Conservation (phyloP, 2,797 vertebrate species). For the Catamblyrhynchus diadema region DNA sequence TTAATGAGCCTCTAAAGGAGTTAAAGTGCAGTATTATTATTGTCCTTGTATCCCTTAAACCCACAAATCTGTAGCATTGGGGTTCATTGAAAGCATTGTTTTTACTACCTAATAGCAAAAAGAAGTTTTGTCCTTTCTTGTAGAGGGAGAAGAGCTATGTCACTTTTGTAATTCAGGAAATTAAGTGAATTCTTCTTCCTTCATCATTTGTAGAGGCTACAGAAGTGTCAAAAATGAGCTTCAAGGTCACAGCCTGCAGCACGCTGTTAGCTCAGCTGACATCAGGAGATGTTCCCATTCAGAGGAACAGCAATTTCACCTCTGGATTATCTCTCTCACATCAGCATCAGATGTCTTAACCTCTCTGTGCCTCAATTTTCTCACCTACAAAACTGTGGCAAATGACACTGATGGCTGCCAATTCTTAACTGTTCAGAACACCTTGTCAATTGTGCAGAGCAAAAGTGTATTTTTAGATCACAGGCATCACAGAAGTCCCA, state of each 20-base stretch:
- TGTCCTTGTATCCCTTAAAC: background rate
- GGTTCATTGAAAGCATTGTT: background rate
- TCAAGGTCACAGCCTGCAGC: background rate
- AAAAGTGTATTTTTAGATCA: background rate
- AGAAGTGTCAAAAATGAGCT: background rate
- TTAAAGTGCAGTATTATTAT: background rate
- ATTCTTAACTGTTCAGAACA: background rate
- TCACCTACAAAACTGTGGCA: background rate
- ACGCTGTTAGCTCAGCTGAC: background rate
- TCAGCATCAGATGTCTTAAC: background rate
- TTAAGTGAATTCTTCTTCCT: background rate
- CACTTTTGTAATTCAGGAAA: background rate
- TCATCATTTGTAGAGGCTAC: background rate
- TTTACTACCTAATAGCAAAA: background rate
- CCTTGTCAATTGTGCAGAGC: background rate
- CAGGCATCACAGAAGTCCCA: background rate
- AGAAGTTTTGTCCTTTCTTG: background rate
- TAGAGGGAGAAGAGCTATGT: background rate
- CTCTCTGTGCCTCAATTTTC: background rate
- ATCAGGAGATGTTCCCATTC: background rate
- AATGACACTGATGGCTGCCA: background rate
- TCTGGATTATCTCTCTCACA: background rate
- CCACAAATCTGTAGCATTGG: accelerated
- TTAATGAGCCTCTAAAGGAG: background rate
- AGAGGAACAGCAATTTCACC: background rate